Evolutionary conservation across 1,140 invertebrate genomes (phyloP).

Genomic region (Chymomyza costata): DNA sequence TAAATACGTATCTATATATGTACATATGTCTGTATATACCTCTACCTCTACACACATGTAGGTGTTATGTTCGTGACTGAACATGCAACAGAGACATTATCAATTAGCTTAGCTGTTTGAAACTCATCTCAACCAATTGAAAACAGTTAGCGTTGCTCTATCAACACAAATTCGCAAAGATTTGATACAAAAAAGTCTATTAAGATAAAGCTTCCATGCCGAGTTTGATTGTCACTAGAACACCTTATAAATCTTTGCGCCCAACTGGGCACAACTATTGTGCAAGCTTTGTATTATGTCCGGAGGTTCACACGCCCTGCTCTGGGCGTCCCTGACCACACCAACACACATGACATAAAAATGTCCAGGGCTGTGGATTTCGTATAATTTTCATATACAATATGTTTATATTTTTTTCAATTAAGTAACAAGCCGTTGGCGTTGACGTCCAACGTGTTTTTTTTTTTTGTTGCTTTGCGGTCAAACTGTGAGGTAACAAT

Average conservation of each 20-base stretch:
- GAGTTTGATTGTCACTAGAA: no score
- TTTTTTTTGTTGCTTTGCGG: no score
- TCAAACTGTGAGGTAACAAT: slow-evolving; percentile 58
- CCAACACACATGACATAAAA: no score
- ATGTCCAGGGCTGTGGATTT: slow-evolving; percentile 3
- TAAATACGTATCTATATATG: neutral
- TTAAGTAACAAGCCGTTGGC: slow-evolving; percentile 47
- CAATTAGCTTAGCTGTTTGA: no score
- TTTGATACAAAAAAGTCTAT: no score
- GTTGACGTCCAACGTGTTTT: slow-evolving; percentile 8
- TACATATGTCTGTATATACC: neutral
- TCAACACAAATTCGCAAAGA: slow-evolving; percentile 27
- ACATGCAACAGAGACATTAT: slow-evolving; percentile 28
- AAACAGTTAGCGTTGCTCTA: slow-evolving; percentile 15
- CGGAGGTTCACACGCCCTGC: no score
- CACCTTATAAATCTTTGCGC: no score
- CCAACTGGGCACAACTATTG: no score
- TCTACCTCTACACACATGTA: no score
- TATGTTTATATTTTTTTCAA: slow-evolving; percentile 35
- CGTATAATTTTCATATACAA: slow-evolving; percentile 16
- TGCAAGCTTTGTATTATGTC: no score
- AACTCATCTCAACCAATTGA: slow-evolving; percentile 34
- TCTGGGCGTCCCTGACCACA: no score
- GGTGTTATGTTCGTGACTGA: slow-evolving; percentile 14
- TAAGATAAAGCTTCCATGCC: no score